Evolutionary conservation across 2,888 invertebrate genomes (phyloP).

Genomic region (Dascillus cervinus): DNA sequence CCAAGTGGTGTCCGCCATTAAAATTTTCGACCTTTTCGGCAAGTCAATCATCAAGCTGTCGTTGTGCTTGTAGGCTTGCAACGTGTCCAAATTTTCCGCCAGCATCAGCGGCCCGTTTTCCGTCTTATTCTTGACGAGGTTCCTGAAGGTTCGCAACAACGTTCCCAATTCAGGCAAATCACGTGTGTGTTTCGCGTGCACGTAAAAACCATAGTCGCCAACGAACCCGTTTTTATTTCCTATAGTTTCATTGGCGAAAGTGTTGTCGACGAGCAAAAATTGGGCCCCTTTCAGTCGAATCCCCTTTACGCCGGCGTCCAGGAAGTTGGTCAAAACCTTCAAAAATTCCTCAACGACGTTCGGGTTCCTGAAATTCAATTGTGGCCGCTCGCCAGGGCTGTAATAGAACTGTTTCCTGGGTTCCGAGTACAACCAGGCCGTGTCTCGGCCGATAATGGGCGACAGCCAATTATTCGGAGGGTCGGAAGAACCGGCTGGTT

Average conservation of each 20-base stretch:
- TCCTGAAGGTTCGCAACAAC: slow-evolving; percentile 56
- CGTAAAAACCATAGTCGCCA: slow-evolving; percentile 51
- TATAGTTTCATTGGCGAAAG: slow-evolving; percentile 47
- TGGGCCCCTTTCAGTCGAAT: slow-evolving; percentile 66
- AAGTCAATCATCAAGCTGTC: slow-evolving; percentile 37
- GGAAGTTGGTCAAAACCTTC: slow-evolving; percentile 60
- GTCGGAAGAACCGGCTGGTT: slow-evolving; percentile 31
- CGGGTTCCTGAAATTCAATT: slow-evolving; percentile 72
- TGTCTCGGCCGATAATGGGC: no score
- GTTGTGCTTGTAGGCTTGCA: slow-evolving; percentile 35
- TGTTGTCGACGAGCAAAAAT: slow-evolving; percentile 54
- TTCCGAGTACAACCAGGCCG: slow-evolving; percentile 66
- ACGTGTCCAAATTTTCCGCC: slow-evolving; percentile 30
- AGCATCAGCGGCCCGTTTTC: slow-evolving; percentile 37
- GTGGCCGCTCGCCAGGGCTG: slow-evolving; percentile 71
- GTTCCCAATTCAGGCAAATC: slow-evolving; percentile 53
- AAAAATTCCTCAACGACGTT: slow-evolving; percentile 58
- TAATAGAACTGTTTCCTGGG: slow-evolving; percentile 65
- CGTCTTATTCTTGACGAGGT: slow-evolving; percentile 51
- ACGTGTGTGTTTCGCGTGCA: slow-evolving; percentile 52
- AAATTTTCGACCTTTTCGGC: slow-evolving; percentile 33
- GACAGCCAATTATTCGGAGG: slow-evolving; percentile 74
- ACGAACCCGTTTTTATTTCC: slow-evolving; percentile 25
- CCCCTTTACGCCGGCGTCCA: slow-evolving; percentile 72
- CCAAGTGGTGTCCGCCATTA: slow-evolving; percentile 23